Base-by-base conservation (phyloP, 2,113 vertebrate genomes). In the Callocephalon fimbriatum region DNA sequence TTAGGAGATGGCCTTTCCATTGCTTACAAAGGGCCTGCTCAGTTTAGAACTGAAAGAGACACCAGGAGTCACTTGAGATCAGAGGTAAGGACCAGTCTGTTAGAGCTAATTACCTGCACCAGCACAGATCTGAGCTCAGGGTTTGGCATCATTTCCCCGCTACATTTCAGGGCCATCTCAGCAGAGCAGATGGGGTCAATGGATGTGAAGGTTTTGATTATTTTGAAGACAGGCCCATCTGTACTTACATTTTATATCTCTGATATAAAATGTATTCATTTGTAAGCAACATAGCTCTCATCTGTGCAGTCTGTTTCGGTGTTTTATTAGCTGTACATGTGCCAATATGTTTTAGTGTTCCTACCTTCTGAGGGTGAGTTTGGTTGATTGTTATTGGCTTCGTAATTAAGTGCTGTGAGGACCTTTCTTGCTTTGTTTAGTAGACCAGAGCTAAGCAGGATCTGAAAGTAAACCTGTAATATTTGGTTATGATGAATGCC, bases 231-330 rank as follows among this genome's bases (percentile, higher is more conserved):
- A 27, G 42, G 22, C 27, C 42, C 42, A 10, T 16, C 18, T 4
- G 0, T 40, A 47, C 38, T 62, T 47, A 48, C 22, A 5, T 71
- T n/a, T 23, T 32, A 0, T 12, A 9, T 8, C 26, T 29, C 19
- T 48, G 27, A 21, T 37, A 5, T 2, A 32, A 66, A 81, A 53
- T 7, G 3, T 8, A 3, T 25, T 44, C 0, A 5, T 26, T 47
- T 70, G 16, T 18, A 23, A 75, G 47, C 26, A 45, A 15, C 31
- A 7, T 8, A 3, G 38, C 22, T 8, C 61, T 74, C 50, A 25
- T 6, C 67, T 59, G 11, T 6, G 9, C n/a, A 25, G 7, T 6
- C 45, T 44, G 35, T 4, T 62, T 15, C 32, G 59, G 3, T 67
- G 3, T 45, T 93, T 74, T 58, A 27, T 44, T n/a, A 32, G 32